A percentile compares a stretch with the other conserved stretches of the same genome.
These are phyloP conservation scores for Pachyrhynchus sulphureomaculatus DNA, from an alignment of 1,140 invertebrate species.

Conservation along the genomic window DNA sequence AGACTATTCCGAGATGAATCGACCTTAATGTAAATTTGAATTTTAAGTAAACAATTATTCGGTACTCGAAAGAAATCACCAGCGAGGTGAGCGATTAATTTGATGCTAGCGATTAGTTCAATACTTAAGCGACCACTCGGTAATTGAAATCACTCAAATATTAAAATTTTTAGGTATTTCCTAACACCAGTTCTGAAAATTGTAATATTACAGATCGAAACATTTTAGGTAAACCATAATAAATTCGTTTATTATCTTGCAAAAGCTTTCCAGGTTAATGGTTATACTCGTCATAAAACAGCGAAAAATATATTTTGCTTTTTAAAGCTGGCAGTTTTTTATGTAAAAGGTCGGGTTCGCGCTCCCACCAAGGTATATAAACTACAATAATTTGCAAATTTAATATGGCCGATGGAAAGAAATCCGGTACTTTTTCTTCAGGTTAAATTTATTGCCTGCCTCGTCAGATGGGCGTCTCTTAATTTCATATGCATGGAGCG, in stretches of 20 bases:
- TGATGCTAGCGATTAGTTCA: no score
- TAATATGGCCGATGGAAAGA: conserved; percentile 3
- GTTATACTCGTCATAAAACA: not conserved
- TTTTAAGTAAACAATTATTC: no score
- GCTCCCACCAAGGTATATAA: not conserved
- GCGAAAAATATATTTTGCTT: conserved; percentile 1
- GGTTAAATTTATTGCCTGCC: not conserved
- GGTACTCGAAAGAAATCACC: no score
- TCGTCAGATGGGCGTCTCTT: conserved; percentile 1
- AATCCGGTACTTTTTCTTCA: not conserved
- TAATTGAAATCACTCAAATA: no score
- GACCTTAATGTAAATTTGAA: no score
- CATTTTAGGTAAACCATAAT: not conserved
- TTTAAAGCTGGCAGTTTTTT: not conserved
- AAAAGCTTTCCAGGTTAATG: conserved; percentile 2
- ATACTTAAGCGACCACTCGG: no score
- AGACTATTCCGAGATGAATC: no score
- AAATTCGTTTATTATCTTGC: not conserved
- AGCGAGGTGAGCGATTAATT: no score
- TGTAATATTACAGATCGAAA: no score
- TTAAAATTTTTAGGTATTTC: no score
- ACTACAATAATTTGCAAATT: conserved; percentile 2
- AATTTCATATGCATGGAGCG: conserved; percentile 3
- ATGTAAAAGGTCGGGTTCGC: not conserved
- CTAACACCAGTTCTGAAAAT: no score